Percentiles rank a stretch among this genome's conserved stretches.
Evolutionary conservation across 2,113 vertebrate species (phyloP).

Genomic region (Aegotheles bennettii): DNA sequence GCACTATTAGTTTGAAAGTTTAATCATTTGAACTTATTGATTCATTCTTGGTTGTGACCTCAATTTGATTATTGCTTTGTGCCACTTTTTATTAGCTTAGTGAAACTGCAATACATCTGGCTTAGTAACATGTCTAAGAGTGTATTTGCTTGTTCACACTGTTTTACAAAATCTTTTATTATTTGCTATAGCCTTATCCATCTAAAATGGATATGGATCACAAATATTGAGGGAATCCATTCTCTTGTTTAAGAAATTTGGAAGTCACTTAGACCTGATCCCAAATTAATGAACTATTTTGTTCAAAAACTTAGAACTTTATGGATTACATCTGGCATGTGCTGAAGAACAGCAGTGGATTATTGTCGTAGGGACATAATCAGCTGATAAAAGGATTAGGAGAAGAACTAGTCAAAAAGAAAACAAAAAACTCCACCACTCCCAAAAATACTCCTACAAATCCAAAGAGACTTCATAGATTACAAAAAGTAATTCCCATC

Average conservation of each 20-base stretch:
- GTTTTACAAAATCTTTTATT: not conserved
- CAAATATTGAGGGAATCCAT: not conserved
- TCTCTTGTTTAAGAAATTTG: not conserved
- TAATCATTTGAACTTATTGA: not conserved
- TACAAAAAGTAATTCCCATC: not conserved
- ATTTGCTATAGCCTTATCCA: not conserved
- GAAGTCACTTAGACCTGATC: not conserved
- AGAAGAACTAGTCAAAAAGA: not conserved
- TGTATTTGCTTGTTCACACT: not conserved
- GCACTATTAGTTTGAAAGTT: not conserved
- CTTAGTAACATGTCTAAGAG: not conserved
- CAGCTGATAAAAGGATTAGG: not conserved
- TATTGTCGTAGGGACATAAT: not conserved
- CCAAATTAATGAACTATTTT: not conserved
- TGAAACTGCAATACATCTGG: not conserved
- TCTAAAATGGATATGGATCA: not conserved
- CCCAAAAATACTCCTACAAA: rapidly evolving
- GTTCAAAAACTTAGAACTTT: not conserved
- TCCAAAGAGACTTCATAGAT: not conserved
- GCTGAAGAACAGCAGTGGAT: not conserved
- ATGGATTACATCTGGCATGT: not conserved
- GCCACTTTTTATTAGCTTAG: not conserved
- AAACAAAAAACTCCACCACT: rapidly evolving
- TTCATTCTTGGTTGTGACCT: not conserved
- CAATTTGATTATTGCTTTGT: not conserved